These are phyloP conservation scores for Apodemia duryi DNA, from an alignment of 2,888 invertebrate genomes.

Conservation along the genomic window DNA sequence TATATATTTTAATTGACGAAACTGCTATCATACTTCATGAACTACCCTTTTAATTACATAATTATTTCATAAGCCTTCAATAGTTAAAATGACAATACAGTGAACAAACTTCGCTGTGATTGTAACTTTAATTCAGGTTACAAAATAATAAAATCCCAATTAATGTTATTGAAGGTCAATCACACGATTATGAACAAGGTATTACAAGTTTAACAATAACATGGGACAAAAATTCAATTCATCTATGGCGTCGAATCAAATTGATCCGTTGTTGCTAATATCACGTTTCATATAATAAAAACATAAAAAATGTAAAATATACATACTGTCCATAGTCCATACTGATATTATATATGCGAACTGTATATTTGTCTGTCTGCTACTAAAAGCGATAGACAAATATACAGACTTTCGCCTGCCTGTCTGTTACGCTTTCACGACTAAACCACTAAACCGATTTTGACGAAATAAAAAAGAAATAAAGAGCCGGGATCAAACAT, in stretches of 20 bases:
- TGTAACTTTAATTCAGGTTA: too few species aligned
- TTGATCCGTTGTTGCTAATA: background rate
- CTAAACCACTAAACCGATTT: constrained; percentile 3
- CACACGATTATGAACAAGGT: background rate
- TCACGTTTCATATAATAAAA: background rate
- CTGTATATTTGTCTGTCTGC: too few species aligned
- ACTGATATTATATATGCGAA: too few species aligned
- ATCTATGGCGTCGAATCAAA: background rate
- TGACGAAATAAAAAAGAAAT: too few species aligned
- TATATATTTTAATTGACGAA: background rate
- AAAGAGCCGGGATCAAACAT: too few species aligned
- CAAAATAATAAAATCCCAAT: background rate
- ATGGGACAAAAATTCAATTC: background rate
- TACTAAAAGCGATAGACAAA: too few species aligned
- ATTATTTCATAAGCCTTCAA: background rate
- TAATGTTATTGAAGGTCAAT: background rate
- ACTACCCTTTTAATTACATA: background rate
- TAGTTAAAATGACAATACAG: background rate
- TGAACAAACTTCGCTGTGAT: background rate
- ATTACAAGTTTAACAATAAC: background rate
- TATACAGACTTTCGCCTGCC: too few species aligned
- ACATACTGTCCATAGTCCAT: background rate
- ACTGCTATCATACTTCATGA: background rate
- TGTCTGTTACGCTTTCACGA: too few species aligned
- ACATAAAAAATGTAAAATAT: constrained; percentile 10